Conservation (phyloP, 2,797 vertebrate genomes). For the Anguilla marmorata region DNA sequence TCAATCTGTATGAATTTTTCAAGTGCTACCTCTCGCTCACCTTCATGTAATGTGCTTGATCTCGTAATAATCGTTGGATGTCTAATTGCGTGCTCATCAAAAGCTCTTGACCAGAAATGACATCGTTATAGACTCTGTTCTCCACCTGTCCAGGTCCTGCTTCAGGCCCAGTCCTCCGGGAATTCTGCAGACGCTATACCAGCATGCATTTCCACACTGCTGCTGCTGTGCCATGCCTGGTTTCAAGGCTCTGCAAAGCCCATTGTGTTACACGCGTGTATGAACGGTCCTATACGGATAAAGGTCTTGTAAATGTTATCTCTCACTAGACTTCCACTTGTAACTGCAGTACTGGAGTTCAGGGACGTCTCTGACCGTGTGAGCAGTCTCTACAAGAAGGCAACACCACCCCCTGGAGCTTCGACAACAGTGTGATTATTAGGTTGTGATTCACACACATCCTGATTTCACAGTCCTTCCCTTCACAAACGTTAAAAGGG, state of each 20-base stretch:
- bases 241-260: not conserved
- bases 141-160: slow-evolving; percentile 38
- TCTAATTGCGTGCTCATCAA: slow-evolving; percentile 43
- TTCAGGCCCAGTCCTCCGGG: not conserved
- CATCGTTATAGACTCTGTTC: slow-evolving; percentile 55
- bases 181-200: not conserved
- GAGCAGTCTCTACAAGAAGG: too few relatives aligned
- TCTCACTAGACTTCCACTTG: not conserved
- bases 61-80: slow-evolving; percentile 48
- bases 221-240: not conserved
- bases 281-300: not conserved
- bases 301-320: not conserved
- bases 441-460: not conserved
- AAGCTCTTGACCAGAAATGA: slow-evolving; percentile 47
- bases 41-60: slow-evolving; percentile 46
- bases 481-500: not conserved
- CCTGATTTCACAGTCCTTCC: not conserved
- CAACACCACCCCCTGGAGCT: too few relatives aligned
- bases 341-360: not conserved
- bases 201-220: not conserved
- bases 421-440: too few relatives aligned
- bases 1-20: slow-evolving; percentile 59
- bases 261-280: not conserved
- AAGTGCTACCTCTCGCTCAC: slow-evolving; percentile 41
- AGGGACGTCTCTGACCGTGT: too few relatives aligned